These are phyloP conservation scores for Cosmia pyralina DNA, from an alignment of 2,888 invertebrate species.

Conservation along the genomic window DNA sequence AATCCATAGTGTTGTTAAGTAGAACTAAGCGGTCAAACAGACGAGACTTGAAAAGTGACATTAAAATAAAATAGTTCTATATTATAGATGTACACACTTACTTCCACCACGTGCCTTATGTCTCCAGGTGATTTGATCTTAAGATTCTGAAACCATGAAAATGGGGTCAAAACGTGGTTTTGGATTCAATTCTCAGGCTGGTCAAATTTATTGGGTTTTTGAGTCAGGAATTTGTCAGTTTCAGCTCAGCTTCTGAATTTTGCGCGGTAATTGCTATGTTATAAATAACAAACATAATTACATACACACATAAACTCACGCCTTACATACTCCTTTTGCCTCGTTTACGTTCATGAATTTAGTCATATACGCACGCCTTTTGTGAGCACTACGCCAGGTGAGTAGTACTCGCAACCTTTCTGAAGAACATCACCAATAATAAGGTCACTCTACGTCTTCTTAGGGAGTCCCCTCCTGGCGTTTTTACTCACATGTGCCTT, in stretches of 20 bases:
- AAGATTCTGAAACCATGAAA: conserved; percentile 60
- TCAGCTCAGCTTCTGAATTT: neutral
- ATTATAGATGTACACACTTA: conserved; percentile 30
- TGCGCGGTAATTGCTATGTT: neutral
- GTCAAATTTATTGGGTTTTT: neutral
- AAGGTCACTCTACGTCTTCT: too few relatives aligned
- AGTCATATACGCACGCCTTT: too few relatives aligned
- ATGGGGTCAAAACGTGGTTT: neutral
- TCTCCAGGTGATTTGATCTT: conserved; percentile 62
- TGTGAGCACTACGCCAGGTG: too few relatives aligned
- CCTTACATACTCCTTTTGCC: too few relatives aligned
- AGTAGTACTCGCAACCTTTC: too few relatives aligned
- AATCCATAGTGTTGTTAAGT: neutral
- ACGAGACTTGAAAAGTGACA: neutral
- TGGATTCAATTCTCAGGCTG: neutral
- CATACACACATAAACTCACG: too few relatives aligned
- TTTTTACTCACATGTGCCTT: too few relatives aligned
- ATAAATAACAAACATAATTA: too few relatives aligned
- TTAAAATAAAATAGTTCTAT: neutral
- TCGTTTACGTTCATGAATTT: too few relatives aligned
- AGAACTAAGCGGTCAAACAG: neutral
- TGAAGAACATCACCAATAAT: too few relatives aligned
- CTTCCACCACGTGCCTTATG: conserved; percentile 62
- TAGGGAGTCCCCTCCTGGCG: too few relatives aligned
- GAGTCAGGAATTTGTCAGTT: neutral